phyloP scores from a whole-genome alignment of 2,888 invertebrate genomes.

The Mechanitis messenoides region DNA sequence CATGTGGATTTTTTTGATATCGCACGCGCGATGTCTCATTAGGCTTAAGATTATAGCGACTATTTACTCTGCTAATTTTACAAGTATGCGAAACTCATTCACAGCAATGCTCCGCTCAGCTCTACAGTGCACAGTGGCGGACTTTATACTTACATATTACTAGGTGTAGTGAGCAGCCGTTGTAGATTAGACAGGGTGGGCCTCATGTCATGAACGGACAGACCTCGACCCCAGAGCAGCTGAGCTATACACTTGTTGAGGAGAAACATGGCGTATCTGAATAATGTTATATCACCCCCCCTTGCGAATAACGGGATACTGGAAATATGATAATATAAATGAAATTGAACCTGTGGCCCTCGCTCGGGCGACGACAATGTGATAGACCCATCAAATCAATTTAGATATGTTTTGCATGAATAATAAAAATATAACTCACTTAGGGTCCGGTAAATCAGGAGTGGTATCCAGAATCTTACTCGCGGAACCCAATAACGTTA shows the following conservation, averaged over 20 bases:
- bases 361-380: too few species aligned
- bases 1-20: too few species aligned
- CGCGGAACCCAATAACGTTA: constrained; percentile 87
- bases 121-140: too few species aligned
- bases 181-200: constrained; percentile 86
- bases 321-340: constrained; percentile 19
- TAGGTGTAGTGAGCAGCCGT: constrained; percentile 64
- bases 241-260: constrained; percentile 97
- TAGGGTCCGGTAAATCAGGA: constrained; percentile 60
- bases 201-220: constrained; percentile 84
- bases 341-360: not conserved
- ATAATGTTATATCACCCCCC: constrained; percentile 86
- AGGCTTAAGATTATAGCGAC: too few species aligned
- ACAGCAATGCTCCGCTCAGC: too few species aligned
- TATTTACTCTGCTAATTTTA: too few species aligned
- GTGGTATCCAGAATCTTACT: constrained; percentile 88
- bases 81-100: too few species aligned
- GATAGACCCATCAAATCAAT: not conserved
- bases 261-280: constrained; percentile 93
- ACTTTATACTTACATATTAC: constrained; percentile 48
- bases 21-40: too few species aligned
- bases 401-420: not conserved
- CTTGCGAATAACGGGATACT: constrained; percentile 91
- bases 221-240: constrained; percentile 84
- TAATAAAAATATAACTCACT: constrained; percentile 40